Conservation (phyloP, 2,797 vertebrate genomes). For the Sebastolobus altivelis region DNA sequence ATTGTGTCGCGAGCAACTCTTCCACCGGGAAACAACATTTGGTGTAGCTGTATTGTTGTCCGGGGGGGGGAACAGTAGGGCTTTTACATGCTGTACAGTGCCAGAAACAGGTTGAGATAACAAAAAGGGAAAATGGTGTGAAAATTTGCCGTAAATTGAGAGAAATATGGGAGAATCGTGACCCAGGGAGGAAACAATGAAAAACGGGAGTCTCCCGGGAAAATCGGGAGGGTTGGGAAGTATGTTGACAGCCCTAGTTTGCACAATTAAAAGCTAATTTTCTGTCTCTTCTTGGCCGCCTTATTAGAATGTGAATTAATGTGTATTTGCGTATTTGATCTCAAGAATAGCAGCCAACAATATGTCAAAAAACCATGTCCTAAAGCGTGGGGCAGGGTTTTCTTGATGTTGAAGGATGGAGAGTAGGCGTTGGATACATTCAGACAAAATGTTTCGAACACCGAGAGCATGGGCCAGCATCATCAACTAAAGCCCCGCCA, state of each 20-base stretch:
- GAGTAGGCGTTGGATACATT: not conserved
- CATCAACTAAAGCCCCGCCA: conserved; percentile 31
- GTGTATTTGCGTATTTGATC: conserved; percentile 20
- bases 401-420: conserved; percentile 26
- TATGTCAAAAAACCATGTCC: conserved; percentile 22
- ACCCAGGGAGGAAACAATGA: too few species aligned
- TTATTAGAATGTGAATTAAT: conserved; percentile 36
- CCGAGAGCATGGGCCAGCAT: conserved; percentile 9
- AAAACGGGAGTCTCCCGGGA: too few species aligned
- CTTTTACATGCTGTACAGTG: too few species aligned
- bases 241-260: not conserved
- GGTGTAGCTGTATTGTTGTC: too few species aligned
- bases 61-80: rapidly evolving
- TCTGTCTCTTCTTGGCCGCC: conserved; percentile 38
- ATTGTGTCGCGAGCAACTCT: rapidly evolving
- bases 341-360: conserved; percentile 34
- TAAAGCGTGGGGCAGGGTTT: not conserved
- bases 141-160: too few species aligned
- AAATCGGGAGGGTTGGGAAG: rapidly evolving
- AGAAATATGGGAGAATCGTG: too few species aligned
- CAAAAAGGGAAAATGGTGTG: rapidly evolving
- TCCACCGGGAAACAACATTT: too few species aligned
- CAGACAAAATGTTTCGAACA: conserved; percentile 40
- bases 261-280: conserved; percentile 62
- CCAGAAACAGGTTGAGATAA: too few species aligned